Evolutionary conservation across 2,113 vertebrate species (phyloP), one percentile per base, ranked within the genome.

Genomic region (Epinephelus lanceolatus): DNA sequence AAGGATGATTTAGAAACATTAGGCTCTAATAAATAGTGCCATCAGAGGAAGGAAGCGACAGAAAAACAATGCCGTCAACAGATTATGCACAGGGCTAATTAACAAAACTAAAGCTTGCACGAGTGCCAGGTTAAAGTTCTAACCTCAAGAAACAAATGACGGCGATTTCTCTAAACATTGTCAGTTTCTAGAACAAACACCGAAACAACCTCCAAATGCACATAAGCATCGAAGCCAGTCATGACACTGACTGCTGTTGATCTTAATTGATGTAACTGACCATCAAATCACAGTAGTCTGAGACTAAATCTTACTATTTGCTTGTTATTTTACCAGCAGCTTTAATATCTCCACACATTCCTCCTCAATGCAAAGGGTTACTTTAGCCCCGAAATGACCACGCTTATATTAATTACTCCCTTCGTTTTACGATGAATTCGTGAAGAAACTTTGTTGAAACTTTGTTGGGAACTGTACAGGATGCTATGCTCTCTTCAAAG

Each of bases 1-100:
- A 98, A 95, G 95, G 95, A 96, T 97, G 96, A 97, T 97, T 97
- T 97, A 96, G 96, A 97, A 97, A 96, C 96, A 97, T 97, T 96
- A 96, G 94, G 95, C 94, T 94, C 91, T 95, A 97, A 98, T 98
- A 98, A 98, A 98, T 96, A 97, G 89, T 73, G 42, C 73, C 85
- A 78, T 78, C 77, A 67, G 52, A 65, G 72, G 79, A 86, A 76
- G 71, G 53, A 81, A 33, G 71, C 74, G 86, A 82, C 59, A 72
- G 85, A 86, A 75, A 90, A 86, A 89, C 90, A 91, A 91, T 81
- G 68, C 77, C 51, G 82, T 92, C 86, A 90, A 93, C 87, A 87
- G 80, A 91, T 91, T 82, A 80, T 25, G 53, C 70, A 71, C 42
- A 27, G 67, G 23, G 65, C 62, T 81, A 83, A 91, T 91, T 79